These are phyloP conservation scores for Pseudomyrmex sp. DNA, from an alignment of 1,140 invertebrate genomes.

Conservation along the genomic window DNA sequence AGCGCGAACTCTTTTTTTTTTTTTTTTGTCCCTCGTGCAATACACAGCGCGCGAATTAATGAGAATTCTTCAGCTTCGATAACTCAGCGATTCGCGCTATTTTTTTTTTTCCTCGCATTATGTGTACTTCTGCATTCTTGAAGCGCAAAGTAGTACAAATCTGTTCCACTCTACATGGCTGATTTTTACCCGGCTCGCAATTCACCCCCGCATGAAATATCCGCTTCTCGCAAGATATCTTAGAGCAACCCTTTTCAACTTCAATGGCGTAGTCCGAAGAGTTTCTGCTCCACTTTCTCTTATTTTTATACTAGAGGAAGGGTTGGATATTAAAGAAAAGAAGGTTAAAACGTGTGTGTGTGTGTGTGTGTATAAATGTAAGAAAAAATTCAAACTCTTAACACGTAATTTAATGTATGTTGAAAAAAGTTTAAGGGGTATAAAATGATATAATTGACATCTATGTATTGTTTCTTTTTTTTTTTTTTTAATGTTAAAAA, in stretches of 20 bases:
- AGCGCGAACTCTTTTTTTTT: not conserved
- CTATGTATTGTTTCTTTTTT: no score
- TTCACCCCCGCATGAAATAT: conserved; percentile 36
- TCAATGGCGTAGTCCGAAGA: not conserved
- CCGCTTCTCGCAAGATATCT: conserved; percentile 13
- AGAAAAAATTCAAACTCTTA: not conserved
- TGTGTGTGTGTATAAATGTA: no score
- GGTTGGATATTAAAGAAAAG: not conserved
- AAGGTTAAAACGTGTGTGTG: not conserved
- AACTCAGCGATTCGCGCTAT: not conserved
- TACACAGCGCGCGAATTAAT: conserved; percentile 29
- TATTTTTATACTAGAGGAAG: not conserved
- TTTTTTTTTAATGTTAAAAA: not conserved
- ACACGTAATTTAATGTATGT: not conserved
- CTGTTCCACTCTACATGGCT: not conserved
- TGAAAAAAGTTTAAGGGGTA: no score
- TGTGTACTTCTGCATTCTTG: not conserved
- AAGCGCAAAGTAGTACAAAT: conserved; percentile 37
- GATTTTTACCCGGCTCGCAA: conserved; percentile 8
- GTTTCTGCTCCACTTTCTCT: not conserved
- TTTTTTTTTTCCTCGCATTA: not conserved
- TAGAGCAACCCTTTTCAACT: not conserved
- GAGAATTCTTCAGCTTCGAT: conserved; percentile 46
- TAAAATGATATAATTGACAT: no score
- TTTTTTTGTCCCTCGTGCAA: not conserved